Percentiles rank a stretch among this genome's conserved stretches.
phyloP scores from a whole-genome alignment of 37 sponge, comb jelly and placozoan genomes.

The Eunapius fragilis region DNA sequence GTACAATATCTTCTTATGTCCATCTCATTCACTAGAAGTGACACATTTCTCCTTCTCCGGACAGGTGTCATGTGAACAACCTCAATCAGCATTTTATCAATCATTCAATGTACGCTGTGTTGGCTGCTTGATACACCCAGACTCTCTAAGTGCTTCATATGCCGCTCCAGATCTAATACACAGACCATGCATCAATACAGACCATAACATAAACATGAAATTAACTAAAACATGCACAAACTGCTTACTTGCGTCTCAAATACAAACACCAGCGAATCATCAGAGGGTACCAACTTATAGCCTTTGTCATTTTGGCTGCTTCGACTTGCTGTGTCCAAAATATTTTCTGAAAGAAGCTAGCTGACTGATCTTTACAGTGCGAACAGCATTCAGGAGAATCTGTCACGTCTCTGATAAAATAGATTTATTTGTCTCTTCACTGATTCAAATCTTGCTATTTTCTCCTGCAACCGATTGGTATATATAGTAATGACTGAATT shows the following conservation, averaged over 20 bases:
- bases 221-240: too few relatives aligned
- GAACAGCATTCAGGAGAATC: too few relatives aligned
- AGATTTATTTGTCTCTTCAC: slow-evolving; percentile 9
- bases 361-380: background rate
- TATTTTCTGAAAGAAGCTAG: slow-evolving; percentile 16
- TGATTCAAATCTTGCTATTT: background rate
- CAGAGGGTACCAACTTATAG: slow-evolving; percentile 19
- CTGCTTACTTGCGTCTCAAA: background rate
- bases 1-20: slow-evolving; percentile 50
- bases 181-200: background rate
- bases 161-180: slow-evolving; percentile 6
- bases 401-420: slow-evolving; percentile 1
- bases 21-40: slow-evolving; percentile 43
- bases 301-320: background rate
- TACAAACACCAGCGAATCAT: too few relatives aligned
- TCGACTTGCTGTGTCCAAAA: slow-evolving; percentile 28
- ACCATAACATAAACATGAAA: too few relatives aligned
- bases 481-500: background rate
- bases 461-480: background rate
- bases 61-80: slow-evolving; percentile 2
- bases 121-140: background rate
- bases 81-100: slow-evolving; percentile 7
- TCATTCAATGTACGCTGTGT: slow-evolving; percentile 32
- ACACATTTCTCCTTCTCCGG: slow-evolving; percentile 15
- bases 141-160: slow-evolving; percentile 13